Conservation (phyloP, 2,797 vertebrate genomes). For the Danio jaintianensis region DNA sequence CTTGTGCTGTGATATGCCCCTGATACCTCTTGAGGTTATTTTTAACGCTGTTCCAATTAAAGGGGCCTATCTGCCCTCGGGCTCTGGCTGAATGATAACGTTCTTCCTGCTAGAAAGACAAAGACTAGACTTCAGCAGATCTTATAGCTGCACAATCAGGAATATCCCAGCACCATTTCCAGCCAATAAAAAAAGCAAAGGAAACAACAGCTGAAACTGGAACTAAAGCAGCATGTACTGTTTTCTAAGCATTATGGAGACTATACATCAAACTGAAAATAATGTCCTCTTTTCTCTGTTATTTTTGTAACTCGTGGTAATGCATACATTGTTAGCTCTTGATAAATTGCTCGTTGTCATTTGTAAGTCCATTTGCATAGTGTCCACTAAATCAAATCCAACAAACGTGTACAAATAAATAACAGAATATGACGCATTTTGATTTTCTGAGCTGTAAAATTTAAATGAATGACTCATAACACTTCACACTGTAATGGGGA, state of each 20-base stretch:
- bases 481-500: background rate
- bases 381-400: background rate
- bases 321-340: background rate
- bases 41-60: constrained; percentile 66
- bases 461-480: background rate
- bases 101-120: constrained; percentile 53
- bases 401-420: background rate
- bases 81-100: constrained; percentile 57
- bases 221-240: background rate
- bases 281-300: background rate
- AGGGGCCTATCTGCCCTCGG: constrained; percentile 60
- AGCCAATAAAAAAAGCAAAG: background rate
- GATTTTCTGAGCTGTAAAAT: background rate
- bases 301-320: background rate
- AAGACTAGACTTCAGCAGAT: constrained; percentile 49
- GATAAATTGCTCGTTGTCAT: background rate
- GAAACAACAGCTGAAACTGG: background rate
- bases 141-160: constrained; percentile 39
- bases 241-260: background rate
- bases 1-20: constrained; percentile 59
- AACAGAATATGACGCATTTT: background rate
- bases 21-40: constrained; percentile 65
- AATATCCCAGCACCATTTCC: constrained; percentile 17
- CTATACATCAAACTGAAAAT: background rate
- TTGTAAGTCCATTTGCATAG: background rate